These are phyloP conservation scores for Dendrolimus pini DNA, from an alignment of 2,888 invertebrate species.

Conservation along the genomic window DNA sequence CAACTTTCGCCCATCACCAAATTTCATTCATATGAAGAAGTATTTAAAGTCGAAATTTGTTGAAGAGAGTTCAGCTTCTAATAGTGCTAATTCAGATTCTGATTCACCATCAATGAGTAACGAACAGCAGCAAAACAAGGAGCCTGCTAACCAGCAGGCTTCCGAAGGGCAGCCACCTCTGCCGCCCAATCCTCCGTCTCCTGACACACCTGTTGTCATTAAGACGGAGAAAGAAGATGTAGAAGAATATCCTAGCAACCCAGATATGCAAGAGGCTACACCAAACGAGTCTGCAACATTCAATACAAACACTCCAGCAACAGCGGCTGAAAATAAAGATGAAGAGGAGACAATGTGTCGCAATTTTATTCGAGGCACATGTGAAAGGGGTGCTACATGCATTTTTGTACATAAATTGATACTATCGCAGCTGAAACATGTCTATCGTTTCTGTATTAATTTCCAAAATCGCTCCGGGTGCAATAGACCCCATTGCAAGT, in stretches of 20 bases:
- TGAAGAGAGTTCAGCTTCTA: slow-evolving; percentile 20
- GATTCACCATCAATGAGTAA: background rate
- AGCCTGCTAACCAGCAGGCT: background rate
- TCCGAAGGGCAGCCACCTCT: slow-evolving; percentile 32
- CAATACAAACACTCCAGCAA: background rate
- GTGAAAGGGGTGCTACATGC: slow-evolving; percentile 38
- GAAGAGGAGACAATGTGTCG: slow-evolving; percentile 34
- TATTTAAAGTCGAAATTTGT: slow-evolving; percentile 41
- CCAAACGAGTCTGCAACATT: background rate
- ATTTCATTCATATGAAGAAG: slow-evolving; percentile 57
- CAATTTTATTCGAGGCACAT: slow-evolving; percentile 46
- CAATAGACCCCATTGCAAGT: slow-evolving; percentile 39
- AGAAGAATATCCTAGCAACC: slow-evolving; percentile 8
- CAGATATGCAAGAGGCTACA: slow-evolving; percentile 4
- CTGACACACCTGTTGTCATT: slow-evolving; percentile 20
- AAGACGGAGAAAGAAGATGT: slow-evolving; percentile 37
- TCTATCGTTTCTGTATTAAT: slow-evolving; percentile 51
- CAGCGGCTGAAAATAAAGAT: background rate
- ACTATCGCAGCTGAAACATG: slow-evolving; percentile 33
- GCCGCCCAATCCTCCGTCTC: slow-evolving; percentile 38
- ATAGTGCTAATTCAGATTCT: slow-evolving; percentile 11
- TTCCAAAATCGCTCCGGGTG: slow-evolving; percentile 42
- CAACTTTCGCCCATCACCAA: slow-evolving; percentile 44
- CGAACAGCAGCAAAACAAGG: background rate
- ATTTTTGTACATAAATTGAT: slow-evolving; percentile 43